phyloP scores from a whole-genome alignment of 2,797 vertebrate species.

The Ctenopoma kingsleyae region DNA sequence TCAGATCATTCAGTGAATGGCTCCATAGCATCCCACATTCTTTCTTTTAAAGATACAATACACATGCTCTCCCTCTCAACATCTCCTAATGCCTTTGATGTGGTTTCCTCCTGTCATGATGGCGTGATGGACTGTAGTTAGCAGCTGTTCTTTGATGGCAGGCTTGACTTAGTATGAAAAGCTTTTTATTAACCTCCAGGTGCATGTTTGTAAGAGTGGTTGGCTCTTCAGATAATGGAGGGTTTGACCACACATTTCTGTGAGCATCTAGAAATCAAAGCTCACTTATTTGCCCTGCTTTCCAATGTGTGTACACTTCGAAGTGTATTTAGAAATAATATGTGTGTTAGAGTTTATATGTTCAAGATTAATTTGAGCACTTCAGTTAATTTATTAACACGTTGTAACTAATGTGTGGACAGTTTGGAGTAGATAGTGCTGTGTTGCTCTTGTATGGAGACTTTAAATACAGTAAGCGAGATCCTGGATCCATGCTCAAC shows the following conservation, averaged over 20 bases:
- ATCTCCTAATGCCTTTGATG: conserved; percentile 62
- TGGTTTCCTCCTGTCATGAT: conserved; percentile 53
- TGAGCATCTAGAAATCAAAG: conserved; percentile 30
- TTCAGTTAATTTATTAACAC: conserved; percentile 7
- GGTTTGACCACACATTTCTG: conserved; percentile 24
- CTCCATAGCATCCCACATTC: conserved; percentile 10
- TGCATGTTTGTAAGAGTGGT: conserved; percentile 51
- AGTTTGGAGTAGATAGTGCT: neutral
- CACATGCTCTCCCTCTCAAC: conserved; percentile 43
- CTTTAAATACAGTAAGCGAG: neutral
- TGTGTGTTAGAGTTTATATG: neutral
- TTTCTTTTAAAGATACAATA: conserved; percentile 14
- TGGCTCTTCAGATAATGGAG: conserved; percentile 57
- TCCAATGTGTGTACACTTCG: conserved; percentile 3
- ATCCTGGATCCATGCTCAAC: conserved; percentile 6
- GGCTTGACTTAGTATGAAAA: conserved; percentile 57
- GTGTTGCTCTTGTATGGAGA: neutral
- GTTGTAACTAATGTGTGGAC: neutral
- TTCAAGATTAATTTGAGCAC: neutral
- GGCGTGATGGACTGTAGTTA: conserved; percentile 37
- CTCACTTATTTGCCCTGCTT: conserved; percentile 9
- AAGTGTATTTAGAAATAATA: neutral
- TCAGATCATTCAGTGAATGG: conserved; percentile 61
- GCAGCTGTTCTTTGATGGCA: conserved; percentile 68
- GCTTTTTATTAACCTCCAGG: conserved; percentile 76